Conservation (phyloP, 2,797 vertebrate genomes). For the Phataginus tetradactyla region DNA sequence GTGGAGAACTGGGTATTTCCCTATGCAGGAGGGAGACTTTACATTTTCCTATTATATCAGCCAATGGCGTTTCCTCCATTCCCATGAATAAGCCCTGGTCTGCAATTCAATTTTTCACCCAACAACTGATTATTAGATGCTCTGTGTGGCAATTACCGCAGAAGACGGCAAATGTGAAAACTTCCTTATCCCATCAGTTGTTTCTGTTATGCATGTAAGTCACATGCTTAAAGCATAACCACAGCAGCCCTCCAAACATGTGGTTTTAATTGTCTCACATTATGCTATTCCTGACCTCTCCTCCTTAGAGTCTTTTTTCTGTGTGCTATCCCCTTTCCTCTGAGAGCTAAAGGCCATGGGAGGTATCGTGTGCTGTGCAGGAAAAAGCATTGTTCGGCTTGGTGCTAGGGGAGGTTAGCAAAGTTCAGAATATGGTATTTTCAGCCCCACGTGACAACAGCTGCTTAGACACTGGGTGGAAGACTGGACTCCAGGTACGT, state of each 20-base stretch:
- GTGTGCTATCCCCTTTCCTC: not conserved
- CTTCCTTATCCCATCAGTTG: not conserved
- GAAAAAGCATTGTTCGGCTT: constrained; percentile 48
- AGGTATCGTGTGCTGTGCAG: constrained; percentile 11
- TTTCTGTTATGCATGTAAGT: not conserved
- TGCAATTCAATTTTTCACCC: not conserved
- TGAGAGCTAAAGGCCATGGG: not conserved
- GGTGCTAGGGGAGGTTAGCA: not conserved
- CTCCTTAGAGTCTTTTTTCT: not conserved
- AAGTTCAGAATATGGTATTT: constrained; percentile 17
- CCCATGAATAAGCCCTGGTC: not conserved
- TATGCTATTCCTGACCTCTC: not conserved
- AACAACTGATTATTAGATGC: not conserved
- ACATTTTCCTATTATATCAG: not conserved
- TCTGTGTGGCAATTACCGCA: not conserved
- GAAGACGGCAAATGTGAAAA: not conserved
- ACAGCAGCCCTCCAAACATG: not conserved
- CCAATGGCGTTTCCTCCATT: fast-evolving
- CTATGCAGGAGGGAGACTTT: not conserved
- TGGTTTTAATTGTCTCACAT: not conserved
- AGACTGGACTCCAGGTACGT: not conserved
- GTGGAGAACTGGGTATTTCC: not conserved
- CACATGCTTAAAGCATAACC: not conserved
- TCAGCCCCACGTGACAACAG: not conserved
- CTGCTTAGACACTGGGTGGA: not conserved